Percentiles rank a stretch among this genome's conserved stretches.
Conservation (phyloP, 2,113 vertebrate species). For the Megaceryle torquata region DNA sequence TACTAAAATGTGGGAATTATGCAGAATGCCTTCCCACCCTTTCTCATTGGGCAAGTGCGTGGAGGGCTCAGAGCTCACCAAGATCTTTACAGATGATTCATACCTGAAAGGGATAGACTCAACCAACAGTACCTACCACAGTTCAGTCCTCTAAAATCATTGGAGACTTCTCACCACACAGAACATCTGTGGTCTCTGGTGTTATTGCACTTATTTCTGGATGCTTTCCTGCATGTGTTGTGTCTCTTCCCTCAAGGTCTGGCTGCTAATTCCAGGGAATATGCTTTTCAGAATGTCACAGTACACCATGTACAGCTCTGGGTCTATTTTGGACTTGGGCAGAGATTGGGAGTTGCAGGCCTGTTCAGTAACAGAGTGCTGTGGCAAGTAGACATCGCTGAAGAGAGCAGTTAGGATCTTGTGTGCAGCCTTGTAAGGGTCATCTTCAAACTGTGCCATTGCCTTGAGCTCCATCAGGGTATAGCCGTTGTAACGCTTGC, state of each 20-base stretch:
- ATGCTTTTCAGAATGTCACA: conserved; percentile 54
- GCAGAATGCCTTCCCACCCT: background rate
- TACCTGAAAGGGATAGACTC: background rate
- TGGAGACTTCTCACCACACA: accelerated
- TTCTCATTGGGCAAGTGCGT: background rate
- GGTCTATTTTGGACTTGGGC: conserved; percentile 48
- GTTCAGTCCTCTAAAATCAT: background rate
- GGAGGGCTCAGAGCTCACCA: conserved; percentile 60
- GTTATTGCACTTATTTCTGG: background rate
- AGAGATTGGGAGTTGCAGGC: conserved; percentile 29
- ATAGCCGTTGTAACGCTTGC: conserved; percentile 58
- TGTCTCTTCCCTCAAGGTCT: background rate
- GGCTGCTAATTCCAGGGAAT: conserved; percentile 54
- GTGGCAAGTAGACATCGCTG: conserved; percentile 40
- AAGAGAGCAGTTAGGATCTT: conserved; percentile 47
- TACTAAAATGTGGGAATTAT: background rate
- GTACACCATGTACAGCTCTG: conserved; percentile 58
- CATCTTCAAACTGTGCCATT: conserved; percentile 55
- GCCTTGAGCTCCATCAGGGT: conserved; percentile 63
- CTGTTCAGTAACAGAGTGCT: conserved; percentile 4
- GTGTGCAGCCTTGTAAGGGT: conserved; percentile 62
- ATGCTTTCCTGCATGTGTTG: background rate
- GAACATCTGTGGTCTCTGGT: background rate
- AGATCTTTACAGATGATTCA: background rate
- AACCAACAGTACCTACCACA: background rate